A percentile compares a stretch with the other conserved stretches of the same genome.
phyloP scores from a whole-genome alignment of 2,888 invertebrate genomes.

The Oligia latruncula region DNA sequence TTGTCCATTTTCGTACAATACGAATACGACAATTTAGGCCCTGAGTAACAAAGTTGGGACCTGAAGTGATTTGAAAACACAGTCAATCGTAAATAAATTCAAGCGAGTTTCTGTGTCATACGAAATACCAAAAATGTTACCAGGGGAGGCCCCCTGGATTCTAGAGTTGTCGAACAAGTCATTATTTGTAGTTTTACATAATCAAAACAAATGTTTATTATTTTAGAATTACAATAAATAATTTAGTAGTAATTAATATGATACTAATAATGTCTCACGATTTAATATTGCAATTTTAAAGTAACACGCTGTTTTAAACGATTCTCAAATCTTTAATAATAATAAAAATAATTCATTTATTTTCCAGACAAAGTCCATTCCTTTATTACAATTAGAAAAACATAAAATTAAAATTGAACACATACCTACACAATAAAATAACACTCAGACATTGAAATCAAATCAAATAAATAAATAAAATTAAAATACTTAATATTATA shows the following conservation, averaged over 20 bases:
- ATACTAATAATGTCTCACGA: background rate
- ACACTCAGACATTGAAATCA: no score
- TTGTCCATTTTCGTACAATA: conserved; percentile 5
- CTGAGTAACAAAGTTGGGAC: conserved; percentile 1
- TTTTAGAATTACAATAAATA: background rate
- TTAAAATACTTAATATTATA: no score
- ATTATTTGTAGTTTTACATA: background rate
- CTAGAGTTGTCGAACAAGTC: background rate
- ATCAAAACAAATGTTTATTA: background rate
- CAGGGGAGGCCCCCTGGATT: no score
- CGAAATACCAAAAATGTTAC: background rate
- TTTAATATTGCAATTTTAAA: no score
- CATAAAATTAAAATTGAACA: no score
- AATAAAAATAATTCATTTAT: no score
- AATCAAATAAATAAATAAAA: no score
- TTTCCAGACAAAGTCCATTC: no score
- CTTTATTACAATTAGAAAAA: no score
- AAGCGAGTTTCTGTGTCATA: conserved; percentile 2
- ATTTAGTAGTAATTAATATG: background rate
- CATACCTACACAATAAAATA: no score
- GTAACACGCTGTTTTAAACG: no score
- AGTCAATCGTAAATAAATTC: conserved; percentile 15
- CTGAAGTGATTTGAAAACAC: conserved; percentile 12
- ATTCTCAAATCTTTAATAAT: no score
- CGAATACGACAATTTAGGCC: conserved; percentile 30